Base-by-base conservation (phyloP, 1,140 invertebrate species). In the Drosophila kikkawai region DNA sequence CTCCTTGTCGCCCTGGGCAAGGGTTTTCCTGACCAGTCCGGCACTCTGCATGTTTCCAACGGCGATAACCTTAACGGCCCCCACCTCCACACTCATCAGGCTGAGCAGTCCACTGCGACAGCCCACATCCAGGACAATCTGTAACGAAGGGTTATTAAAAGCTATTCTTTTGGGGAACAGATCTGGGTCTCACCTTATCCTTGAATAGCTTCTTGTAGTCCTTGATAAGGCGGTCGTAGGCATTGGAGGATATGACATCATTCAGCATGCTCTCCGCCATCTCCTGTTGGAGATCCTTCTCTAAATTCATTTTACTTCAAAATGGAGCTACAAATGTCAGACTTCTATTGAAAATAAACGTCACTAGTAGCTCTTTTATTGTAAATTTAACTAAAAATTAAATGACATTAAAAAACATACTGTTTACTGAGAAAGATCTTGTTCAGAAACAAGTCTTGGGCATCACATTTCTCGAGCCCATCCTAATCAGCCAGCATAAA, bases 51-150 rank as follows among this genome's bases (percentile, higher is more conserved):
- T 50, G 50, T 78, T 79, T 17, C 79, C 82, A 17, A 75, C 12
- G 3, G 64, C 82, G 32, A 82, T 70, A 32, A 85, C 82, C 32
- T 74, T 74, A 1, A 68, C 17, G 2, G 82, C 82, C 7, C 82
- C 82, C 0, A 42, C 74, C 29, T 70, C 56, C 15, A 78, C 51
- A 29, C 74, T 55, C 59, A 82, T 51, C 22, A 69, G 11, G 41
- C 82, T 82, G 4, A 85, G 65, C 11, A 86, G 8, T 1, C 82
- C 82, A 55, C 78, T 86, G n/a, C 78, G 79, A 36, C 78, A 86
- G 41, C 82, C 82, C n/a, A 85, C 64, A 37, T 86, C 82, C 64
- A 85, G 15, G 13, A 85, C 74, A 53, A 85, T 66, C 82, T 86
- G 39, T 6, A 12, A 3, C 0, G 8, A 29, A 32, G 12, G 5